phyloP scores from a whole-genome alignment of 2,113 vertebrate genomes.

The Gavialis gangeticus region DNA sequence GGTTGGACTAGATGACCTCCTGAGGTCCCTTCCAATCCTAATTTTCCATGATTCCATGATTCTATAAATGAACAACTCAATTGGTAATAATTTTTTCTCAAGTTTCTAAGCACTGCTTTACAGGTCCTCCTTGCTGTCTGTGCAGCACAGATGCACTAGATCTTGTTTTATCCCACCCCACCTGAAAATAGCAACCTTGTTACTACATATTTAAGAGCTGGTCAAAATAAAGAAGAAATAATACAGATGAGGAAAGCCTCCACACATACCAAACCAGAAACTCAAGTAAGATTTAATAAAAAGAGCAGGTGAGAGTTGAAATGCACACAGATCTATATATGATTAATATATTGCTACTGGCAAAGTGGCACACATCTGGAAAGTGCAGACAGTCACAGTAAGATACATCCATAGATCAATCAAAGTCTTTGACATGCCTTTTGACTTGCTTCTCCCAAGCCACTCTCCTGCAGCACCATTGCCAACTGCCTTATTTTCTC shows the following conservation, averaged over 20 bases:
- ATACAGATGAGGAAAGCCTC: background rate
- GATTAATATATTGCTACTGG: background rate
- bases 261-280: accelerated
- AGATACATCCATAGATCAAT: background rate
- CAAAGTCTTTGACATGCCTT: background rate
- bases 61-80: no score
- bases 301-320: background rate
- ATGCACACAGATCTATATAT: background rate
- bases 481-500: background rate
- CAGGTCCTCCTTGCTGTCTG: no score
- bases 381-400: background rate
- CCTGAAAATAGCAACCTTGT: background rate
- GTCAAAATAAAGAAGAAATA: background rate
- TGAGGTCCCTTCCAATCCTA: no score
- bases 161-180: background rate
- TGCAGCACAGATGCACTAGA: background rate
- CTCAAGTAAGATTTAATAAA: background rate
- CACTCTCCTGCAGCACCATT: background rate
- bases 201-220: background rate
- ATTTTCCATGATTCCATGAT: no score
- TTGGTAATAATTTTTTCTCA: no score
- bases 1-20: no score
- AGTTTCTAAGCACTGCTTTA: no score
- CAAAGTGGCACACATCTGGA: background rate
- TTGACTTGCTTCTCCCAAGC: background rate